Evolutionary conservation across 2,888 invertebrate genomes (phyloP), one percentile per base, ranked within the genome.

Genomic region (Macropis europaea): DNA sequence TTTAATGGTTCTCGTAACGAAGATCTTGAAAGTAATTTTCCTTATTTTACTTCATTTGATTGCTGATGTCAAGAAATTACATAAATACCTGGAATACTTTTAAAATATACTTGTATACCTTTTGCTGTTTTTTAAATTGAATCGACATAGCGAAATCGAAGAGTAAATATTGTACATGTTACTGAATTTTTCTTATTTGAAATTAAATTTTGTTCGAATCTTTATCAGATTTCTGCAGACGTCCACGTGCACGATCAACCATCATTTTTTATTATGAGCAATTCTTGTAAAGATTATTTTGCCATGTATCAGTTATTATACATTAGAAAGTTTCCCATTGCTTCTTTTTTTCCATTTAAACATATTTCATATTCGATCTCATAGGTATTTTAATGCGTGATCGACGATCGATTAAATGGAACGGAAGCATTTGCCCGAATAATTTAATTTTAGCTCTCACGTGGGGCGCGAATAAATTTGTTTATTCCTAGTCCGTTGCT

Each of bases 401-500:
- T 19, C n/a, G 3, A 4, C 6, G 38, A 45, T 47, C 45, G 57
- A 69, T 57, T 59, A 34, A 32, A 59, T 45, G 15, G 26, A 45
- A 30, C 57, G 50, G 52, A 69, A 61, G 32, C 50, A 17, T 50
- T n/a, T 4, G 22, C 2, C 13, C 32, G 40, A 62, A 62, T 61
- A 56, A 61, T 38, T 53, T 71, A 71, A 52, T 34, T 69, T 69
- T 63, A 60, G 75, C 47, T 32, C 67, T 36, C 24, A 30, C 54
- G 38, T 48, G 48, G 28, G 53, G 48, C 11, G 70, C 43, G 70
- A 69, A 69, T 69, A 69, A 60, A 69, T 71, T 54, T 71, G 71
- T 71, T 71, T 70, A 71, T 45, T 22, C 6, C 50, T 47, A 34
- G 71, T 71, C 70, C 71, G 54, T 70, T 71, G 71, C 45, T 70